A percentile compares a stretch with the other conserved stretches of the same genome.
Conservation (phyloP, 2,113 vertebrate species). For the Pongo abelii region DNA sequence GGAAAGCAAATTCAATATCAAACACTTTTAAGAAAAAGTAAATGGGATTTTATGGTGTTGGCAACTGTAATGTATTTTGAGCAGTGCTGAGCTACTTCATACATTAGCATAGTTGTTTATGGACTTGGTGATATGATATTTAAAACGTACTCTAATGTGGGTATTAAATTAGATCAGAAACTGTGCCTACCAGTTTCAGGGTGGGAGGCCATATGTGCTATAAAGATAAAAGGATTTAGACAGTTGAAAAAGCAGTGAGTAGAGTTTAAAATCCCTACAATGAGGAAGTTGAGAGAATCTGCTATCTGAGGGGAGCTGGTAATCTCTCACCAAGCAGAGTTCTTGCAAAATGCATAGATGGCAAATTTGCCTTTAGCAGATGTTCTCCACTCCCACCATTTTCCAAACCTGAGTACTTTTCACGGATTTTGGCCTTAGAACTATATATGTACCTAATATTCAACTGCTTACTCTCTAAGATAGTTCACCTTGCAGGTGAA, state of each 20-base stretch:
- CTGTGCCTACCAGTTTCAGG: not conserved
- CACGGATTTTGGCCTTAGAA: not conserved
- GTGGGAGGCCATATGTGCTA: not conserved
- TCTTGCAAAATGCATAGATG: not conserved
- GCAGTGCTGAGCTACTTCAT: not conserved
- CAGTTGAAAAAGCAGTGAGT: not conserved
- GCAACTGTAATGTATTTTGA: not conserved
- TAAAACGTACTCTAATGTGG: not conserved
- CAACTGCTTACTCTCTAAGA: not conserved
- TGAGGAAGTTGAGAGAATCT: not conserved
- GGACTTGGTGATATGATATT: conserved; percentile 26
- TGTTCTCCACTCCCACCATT: not conserved
- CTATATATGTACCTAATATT: not conserved
- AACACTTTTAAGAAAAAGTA: conserved; percentile 55
- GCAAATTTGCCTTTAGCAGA: not conserved
- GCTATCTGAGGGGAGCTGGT: not conserved
- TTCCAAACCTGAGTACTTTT: not conserved
- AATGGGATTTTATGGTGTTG: conserved; percentile 29
- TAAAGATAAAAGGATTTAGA: conserved; percentile 48
- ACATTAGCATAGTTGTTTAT: conserved; percentile 44
- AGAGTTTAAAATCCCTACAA: not conserved
- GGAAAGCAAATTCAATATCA: conserved; percentile 63
- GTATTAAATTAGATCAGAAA: conserved; percentile 48
- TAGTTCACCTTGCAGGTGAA: not conserved
- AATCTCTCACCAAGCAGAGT: not conserved